These are phyloP conservation scores for Cervus canadensis DNA, from an alignment of 2,113 vertebrate genomes.

Conservation along the genomic window DNA sequence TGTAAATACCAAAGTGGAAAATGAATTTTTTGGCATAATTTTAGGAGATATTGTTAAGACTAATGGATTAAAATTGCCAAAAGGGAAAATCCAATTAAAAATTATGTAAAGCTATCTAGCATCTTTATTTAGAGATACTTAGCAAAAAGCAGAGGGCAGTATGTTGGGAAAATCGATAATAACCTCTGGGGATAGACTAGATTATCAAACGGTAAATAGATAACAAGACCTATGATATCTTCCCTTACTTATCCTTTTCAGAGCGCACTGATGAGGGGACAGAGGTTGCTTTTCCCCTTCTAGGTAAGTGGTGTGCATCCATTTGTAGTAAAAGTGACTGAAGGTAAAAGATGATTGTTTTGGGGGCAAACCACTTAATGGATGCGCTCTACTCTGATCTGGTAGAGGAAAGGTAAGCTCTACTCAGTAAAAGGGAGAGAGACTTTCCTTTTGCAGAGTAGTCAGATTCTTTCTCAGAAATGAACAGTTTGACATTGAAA, in stretches of 20 bases:
- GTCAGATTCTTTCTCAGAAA: slow-evolving; percentile 37
- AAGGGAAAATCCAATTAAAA: slow-evolving; percentile 33
- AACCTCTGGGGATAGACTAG: slow-evolving; percentile 21
- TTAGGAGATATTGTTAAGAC: slow-evolving; percentile 27
- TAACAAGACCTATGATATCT: slow-evolving; percentile 70
- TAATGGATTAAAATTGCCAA: slow-evolving; percentile 24
- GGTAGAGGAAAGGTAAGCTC: slow-evolving; percentile 53
- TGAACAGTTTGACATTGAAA: neutral
- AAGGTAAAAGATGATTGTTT: slow-evolving; percentile 50
- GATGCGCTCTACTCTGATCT: slow-evolving; percentile 40
- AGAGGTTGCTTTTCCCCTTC: slow-evolving; percentile 68
- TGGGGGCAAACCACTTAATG: neutral
- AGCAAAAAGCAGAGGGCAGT: slow-evolving; percentile 26
- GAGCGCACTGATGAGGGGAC: slow-evolving; percentile 63
- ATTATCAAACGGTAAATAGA: slow-evolving; percentile 29
- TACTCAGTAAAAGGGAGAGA: slow-evolving; percentile 27
- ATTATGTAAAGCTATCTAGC: slow-evolving; percentile 9
- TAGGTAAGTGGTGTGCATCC: slow-evolving; percentile 65
- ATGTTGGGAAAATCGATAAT: slow-evolving; percentile 19
- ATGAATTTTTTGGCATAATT: slow-evolving; percentile 40
- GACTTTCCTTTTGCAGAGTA: neutral
- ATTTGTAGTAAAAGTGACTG: slow-evolving; percentile 36
- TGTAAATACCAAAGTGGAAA: slow-evolving; percentile 32
- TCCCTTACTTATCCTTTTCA: slow-evolving; percentile 71
- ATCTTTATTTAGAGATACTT: slow-evolving; percentile 36